Conservation (phyloP, 2,797 vertebrate genomes). For the Eremophila alpestris region DNA sequence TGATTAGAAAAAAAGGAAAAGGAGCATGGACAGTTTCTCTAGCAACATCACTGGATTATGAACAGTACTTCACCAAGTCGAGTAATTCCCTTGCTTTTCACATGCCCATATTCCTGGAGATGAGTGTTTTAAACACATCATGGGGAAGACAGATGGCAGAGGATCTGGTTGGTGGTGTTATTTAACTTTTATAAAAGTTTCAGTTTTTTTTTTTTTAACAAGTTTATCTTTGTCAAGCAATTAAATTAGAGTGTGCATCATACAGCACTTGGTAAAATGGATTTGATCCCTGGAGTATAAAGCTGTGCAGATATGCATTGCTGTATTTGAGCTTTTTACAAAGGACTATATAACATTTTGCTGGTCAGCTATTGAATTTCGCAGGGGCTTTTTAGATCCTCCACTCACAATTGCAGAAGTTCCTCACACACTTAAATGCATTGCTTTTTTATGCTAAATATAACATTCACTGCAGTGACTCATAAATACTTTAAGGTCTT, state of each 20-base stretch:
- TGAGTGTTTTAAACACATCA: not conserved
- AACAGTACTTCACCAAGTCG: not conserved
- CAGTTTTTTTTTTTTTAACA: not conserved
- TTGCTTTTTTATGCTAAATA: not conserved
- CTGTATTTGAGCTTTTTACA: not conserved
- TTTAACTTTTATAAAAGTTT: not conserved
- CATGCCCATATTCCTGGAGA: not conserved
- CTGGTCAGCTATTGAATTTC: not conserved
- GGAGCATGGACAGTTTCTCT: not conserved
- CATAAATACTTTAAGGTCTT: not conserved
- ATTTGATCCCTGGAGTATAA: not conserved
- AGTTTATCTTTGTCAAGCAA: not conserved
- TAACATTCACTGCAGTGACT: not conserved
- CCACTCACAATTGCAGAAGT: not conserved
- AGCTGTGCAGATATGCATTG: not conserved
- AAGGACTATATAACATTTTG: not conserved
- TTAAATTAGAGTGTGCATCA: not conserved
- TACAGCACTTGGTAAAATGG: not conserved
- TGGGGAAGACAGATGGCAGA: not conserved
- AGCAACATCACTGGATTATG: not conserved
- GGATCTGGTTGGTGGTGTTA: not conserved
- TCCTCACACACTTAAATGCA: not conserved
- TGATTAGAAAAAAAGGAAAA: not conserved
- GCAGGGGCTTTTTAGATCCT: not conserved
- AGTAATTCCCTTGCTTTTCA: not conserved